Evolutionary conservation across 2,113 vertebrate species (phyloP), one percentile per base, ranked within the genome.

Genomic region (Corydoras maculifer): DNA sequence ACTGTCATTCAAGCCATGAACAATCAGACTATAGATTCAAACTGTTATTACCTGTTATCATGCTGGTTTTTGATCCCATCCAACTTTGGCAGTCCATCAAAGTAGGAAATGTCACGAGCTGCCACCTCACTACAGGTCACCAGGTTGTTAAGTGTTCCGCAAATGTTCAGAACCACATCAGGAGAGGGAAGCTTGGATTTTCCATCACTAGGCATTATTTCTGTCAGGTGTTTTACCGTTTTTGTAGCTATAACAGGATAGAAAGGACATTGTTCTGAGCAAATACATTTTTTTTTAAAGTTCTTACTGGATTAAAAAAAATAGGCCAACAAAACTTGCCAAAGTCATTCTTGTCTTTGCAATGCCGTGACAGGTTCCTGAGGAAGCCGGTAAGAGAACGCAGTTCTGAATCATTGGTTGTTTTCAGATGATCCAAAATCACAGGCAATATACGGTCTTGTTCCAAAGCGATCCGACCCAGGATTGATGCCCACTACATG

Each of bases 91-190:
- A 93, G 85, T 29, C 93, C 92, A 0, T 93, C 89, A 0, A 91
- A 93, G 83, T 83, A 92, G 61, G 90, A 80, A 0, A 94, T 88
- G 75, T 93, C 92, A 0, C 89, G 86, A 64, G 93, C 90, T 0
- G 93, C 92, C 1, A 91, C 68, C 50, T 86, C 85, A 29, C 91
- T 91, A 80, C 84, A 86, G 73, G 89, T 90, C 62, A 92, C 90
- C 80, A 94, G 82, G 82, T 92, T 92, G 84, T 94, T 94, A 81
- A 94, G 90, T 12, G 91, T 85, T 0, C 91, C 91, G 0, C 93
- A 87, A 73, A 93, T 90, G 83, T 93, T 94, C 43, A 93, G 78
- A 0, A 92, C 75, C 70, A 92, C 90, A 0, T 93, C 93, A 0
- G 78, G 77, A 0, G 91, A 91, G 0, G 89, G 91, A 0, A 57